Conservation (phyloP, 1,140 invertebrate species). For the Leptinotarsa lineolata region DNA sequence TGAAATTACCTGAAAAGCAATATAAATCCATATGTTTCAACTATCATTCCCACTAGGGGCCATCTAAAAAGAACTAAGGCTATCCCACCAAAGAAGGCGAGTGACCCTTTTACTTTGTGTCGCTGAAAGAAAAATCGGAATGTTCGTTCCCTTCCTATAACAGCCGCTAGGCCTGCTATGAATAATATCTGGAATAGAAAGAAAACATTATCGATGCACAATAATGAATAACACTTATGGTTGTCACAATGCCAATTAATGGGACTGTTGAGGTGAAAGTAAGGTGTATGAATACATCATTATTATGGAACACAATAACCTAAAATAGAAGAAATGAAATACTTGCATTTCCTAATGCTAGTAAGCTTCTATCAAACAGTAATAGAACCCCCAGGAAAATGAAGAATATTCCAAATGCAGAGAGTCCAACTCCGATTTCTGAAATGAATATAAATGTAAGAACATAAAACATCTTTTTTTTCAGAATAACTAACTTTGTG, state of each 20-base stretch:
- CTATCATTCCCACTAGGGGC: slow-evolving; percentile 93
- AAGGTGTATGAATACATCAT: too few species aligned
- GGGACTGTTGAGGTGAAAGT: neutral
- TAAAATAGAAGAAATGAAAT: neutral
- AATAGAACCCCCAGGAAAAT: slow-evolving; percentile 93
- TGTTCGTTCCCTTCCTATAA: slow-evolving; percentile 94
- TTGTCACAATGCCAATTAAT: neutral
- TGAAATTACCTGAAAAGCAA: slow-evolving; percentile 71
- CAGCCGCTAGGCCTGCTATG: slow-evolving; percentile 90
- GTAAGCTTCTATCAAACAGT: slow-evolving; percentile 95
- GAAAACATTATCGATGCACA: neutral
- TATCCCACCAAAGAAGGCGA: slow-evolving; percentile 94
- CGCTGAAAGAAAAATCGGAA: slow-evolving; percentile 98
- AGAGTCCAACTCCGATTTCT: slow-evolving; percentile 97
- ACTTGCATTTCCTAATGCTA: slow-evolving; percentile 98
- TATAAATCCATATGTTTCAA: slow-evolving; percentile 90
- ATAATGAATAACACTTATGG: neutral
- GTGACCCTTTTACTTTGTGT: slow-evolving; percentile 92
- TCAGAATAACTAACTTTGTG: slow-evolving; percentile 67
- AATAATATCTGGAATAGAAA: slow-evolving; percentile 83
- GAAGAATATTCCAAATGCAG: slow-evolving; percentile 95
- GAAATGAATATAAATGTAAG: slow-evolving; percentile 41
- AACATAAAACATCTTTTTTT: slow-evolving; percentile 21
- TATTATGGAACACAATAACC: too few species aligned
- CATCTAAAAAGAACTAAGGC: slow-evolving; percentile 93